A percentile compares a stretch with the other conserved stretches of the same genome.
phyloP scores from a whole-genome alignment of 1,140 invertebrate genomes.

The Drosophila tristis region DNA sequence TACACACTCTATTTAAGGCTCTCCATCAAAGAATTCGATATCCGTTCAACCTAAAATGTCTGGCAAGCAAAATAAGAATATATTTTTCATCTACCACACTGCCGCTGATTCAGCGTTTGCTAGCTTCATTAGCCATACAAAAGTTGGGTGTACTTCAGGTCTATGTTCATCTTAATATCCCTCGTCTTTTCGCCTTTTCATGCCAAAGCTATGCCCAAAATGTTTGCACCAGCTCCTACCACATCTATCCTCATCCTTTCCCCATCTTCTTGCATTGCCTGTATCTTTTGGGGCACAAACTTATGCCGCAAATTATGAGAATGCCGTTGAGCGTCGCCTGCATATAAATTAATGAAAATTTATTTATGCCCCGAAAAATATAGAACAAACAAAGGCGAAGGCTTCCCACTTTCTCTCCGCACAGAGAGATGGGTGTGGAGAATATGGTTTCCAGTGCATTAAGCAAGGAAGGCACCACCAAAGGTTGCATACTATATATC shows the following conservation, averaged over 20 bases:
- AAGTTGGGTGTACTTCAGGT: conserved; percentile 60
- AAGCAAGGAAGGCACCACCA: conserved; percentile 38
- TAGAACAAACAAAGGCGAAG: conserved; percentile 49
- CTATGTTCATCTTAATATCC: conserved; percentile 61
- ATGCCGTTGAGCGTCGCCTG: conserved; percentile 46
- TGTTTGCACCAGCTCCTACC: conserved; percentile 17
- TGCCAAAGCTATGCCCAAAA: conserved; percentile 41
- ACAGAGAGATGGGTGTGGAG: neutral
- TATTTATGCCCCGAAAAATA: conserved; percentile 72
- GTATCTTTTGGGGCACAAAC: conserved; percentile 47
- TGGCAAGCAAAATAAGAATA: too few species aligned
- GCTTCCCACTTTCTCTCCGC: neutral
- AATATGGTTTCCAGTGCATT: conserved; percentile 70
- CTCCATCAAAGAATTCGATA: too few species aligned
- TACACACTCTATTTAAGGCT: too few species aligned
- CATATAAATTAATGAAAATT: conserved; percentile 80
- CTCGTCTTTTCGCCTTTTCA: conserved; percentile 15
- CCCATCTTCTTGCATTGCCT: conserved; percentile 18
- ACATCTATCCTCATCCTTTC: conserved; percentile 14
- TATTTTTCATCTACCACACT: too few species aligned
- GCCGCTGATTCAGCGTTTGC: neutral
- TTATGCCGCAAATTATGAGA: conserved; percentile 67
- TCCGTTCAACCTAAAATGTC: too few species aligned
- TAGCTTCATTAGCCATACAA: conserved; percentile 71
- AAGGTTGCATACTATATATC: conserved; percentile 47